Percentiles rank a stretch among this genome's conserved stretches.
Evolutionary conservation across 1,140 invertebrate genomes (phyloP).

Genomic region (Heliconius nattereri): DNA sequence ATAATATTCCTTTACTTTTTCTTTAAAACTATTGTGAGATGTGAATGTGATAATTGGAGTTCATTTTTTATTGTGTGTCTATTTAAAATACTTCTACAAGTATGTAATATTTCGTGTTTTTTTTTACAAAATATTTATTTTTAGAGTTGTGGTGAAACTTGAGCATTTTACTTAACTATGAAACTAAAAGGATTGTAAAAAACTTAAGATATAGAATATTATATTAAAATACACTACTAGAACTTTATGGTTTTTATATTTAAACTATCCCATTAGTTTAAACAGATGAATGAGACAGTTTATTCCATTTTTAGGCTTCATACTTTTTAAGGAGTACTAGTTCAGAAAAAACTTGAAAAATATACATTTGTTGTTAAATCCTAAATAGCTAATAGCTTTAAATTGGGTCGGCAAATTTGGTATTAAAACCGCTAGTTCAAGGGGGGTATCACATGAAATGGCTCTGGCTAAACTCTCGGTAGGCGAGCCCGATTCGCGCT

Average conservation of each 20-base stretch:
- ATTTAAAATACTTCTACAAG: conserved; percentile 14
- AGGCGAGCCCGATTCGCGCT: too few relatives aligned
- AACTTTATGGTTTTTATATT: background rate
- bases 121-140: conserved; percentile 16
- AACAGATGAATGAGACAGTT: background rate
- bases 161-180: conserved; percentile 26
- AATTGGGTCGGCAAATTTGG: too few relatives aligned
- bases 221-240: conserved; percentile 18
- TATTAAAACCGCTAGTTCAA: too few relatives aligned
- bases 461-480: too few relatives aligned
- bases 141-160: conserved; percentile 20
- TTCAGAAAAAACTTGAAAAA: too few relatives aligned
- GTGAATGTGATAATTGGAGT: background rate
- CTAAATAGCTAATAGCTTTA: too few relatives aligned
- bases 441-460: too few relatives aligned
- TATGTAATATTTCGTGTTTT: conserved; percentile 7
- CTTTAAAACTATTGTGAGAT: conserved; percentile 5
- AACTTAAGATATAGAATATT: conserved; percentile 21
- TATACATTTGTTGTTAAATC: too few relatives aligned
- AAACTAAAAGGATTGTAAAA: conserved; percentile 21
- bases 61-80: background rate
- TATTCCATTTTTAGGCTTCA: background rate
- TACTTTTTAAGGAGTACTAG: too few relatives aligned
- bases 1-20: background rate
- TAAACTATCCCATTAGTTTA: background rate